Base-by-base conservation (phyloP, 2,113 vertebrate species). In the Acrocephalus arundinaceus region DNA sequence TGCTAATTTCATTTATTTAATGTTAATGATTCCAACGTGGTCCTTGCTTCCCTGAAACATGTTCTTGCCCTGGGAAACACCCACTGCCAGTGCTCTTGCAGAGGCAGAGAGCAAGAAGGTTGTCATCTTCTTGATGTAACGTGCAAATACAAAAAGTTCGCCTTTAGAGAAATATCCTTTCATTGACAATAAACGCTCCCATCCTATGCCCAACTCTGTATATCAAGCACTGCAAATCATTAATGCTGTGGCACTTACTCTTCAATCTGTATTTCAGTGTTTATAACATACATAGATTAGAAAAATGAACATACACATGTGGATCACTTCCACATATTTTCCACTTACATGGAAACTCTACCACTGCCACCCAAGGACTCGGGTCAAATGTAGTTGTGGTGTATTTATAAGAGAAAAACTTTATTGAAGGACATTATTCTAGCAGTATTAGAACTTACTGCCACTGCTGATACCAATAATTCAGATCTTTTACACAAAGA, bases 261-360 rank as follows among this genome's bases (percentile, higher is more conserved):
- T 39, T 84, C n/a, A 45, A 28, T 37, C 27, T 61, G 27, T 25
- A 57, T 35, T 80, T 91, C 41, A 17, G 22, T 15, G 9, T 24
- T 65, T 37, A 18, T n/a, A 76, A 54, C 1, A 13, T 16, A 16
- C 22, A 28, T 1, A 4, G n/a, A 39, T 57, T 12, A 33, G 21
- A 48, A 48, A 67, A 57, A 67, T 31, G 5, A 39, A 55, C 19
- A 66, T 62, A 77, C 11, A 22, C 10, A 54, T 0, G 0, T 6
- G 31, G 30, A 74, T 71, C 20, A 31, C 10, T 71, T 71, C 11
- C 14, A 74, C 8, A 1, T n/a, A 46, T 43, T 84, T 76, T 80
- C 39, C n/a, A 65, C 9, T 43, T 46, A 37, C 3, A 49, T 2
- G 7, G 30, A 61, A 81, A n/a, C 5, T 66, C n/a, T 43, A 81